Evolutionary conservation across 2,113 vertebrate species (phyloP).

Genomic region (Hippocampus guttulatus): DNA sequence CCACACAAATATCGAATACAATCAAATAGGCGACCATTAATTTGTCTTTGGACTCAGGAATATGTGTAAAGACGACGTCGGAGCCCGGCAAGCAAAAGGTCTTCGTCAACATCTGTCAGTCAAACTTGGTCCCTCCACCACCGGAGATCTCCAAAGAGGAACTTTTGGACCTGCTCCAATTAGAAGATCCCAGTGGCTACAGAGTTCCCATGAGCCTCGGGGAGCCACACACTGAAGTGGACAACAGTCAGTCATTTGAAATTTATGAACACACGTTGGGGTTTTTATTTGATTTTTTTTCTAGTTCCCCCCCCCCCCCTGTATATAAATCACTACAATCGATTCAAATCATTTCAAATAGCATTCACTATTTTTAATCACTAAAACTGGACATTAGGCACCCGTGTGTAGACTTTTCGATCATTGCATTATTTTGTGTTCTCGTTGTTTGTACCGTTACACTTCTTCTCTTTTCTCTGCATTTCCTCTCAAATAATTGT

Average conservation of each 20-base stretch:
- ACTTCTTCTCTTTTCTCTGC: background rate
- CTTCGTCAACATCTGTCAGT: conserved; percentile 87
- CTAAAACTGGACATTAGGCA: too few species aligned
- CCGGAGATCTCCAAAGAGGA: conserved; percentile 76
- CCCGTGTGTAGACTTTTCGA: background rate
- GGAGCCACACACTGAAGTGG: conserved; percentile 81
- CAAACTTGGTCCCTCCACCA: conserved; percentile 77
- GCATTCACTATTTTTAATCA: too few species aligned
- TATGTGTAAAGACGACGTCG: conserved; percentile 81
- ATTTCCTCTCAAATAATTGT: background rate
- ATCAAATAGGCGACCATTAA: background rate
- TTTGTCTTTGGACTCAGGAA: conserved; percentile 60
- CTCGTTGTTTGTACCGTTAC: background rate
- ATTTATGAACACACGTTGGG: background rate
- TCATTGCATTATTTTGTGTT: background rate
- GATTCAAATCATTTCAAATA: too few species aligned
- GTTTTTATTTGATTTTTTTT: background rate
- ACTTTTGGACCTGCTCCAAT: conserved; percentile 80
- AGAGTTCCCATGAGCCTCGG: conserved; percentile 90
- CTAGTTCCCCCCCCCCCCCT: too few species aligned
- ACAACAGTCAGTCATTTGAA: conserved; percentile 77
- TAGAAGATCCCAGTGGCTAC: conserved; percentile 79
- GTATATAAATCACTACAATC: background rate
- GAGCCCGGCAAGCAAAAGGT: conserved; percentile 71
- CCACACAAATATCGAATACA: background rate